A percentile compares a stretch with the other conserved stretches of the same genome.
Evolutionary conservation across 2,888 invertebrate species (phyloP).

Genomic region (Germaria angustata): DNA sequence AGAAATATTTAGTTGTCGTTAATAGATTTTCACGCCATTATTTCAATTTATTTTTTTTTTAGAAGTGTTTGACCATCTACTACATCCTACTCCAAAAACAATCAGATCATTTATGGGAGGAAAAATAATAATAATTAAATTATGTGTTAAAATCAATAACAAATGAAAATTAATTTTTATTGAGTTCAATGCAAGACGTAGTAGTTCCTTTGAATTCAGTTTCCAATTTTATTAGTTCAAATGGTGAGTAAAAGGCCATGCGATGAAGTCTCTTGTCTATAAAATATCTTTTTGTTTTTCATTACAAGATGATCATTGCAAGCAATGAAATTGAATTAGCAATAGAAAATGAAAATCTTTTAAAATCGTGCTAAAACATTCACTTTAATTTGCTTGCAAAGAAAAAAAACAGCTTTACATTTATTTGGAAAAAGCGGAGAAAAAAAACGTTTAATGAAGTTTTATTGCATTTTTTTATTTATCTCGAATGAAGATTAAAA

Average conservation of each 20-base stretch:
- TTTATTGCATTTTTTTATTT: conserved; percentile 14
- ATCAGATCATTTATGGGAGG: neutral
- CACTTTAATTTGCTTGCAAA: conserved; percentile 62
- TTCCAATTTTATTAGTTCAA: conserved; percentile 11
- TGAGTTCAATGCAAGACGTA: conserved; percentile 17
- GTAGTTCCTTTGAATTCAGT: neutral
- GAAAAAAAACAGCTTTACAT: conserved; percentile 2
- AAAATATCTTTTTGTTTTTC: neutral
- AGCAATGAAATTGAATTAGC: conserved; percentile 6
- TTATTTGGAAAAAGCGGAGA: neutral
- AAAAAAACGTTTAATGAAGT: conserved; percentile 33
- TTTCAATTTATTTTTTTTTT: neutral
- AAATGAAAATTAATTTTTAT: conserved; percentile 37
- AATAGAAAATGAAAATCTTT: conserved; percentile 4
- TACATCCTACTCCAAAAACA: neutral
- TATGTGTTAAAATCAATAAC: conserved; percentile 57
- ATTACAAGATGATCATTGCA: neutral
- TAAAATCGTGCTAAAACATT: conserved; percentile 64
- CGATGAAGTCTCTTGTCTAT: conserved; percentile 12
- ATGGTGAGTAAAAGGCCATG: conserved; percentile 29
- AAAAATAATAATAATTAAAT: conserved; percentile 14
- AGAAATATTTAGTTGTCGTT: neutral
- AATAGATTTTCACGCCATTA: neutral
- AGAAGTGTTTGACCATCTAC: neutral
- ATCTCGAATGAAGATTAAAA: neutral